Conservation (phyloP, 2,797 vertebrate species). For the Bradypus variegatus region DNA sequence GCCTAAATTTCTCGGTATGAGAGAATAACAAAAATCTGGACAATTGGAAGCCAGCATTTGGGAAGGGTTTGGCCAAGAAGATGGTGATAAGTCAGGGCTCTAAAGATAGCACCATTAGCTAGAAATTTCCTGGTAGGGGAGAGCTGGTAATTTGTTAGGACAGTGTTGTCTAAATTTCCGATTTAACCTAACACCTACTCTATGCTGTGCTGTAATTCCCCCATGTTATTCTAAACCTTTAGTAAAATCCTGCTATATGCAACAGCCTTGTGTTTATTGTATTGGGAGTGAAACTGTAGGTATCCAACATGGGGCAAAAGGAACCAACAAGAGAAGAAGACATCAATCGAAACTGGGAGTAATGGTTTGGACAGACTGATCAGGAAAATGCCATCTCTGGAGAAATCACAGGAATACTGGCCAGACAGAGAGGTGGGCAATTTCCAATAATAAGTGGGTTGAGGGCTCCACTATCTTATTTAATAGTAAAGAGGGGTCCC, state of each 20-base stretch:
- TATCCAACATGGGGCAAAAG: neutral
- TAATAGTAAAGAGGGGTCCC: neutral
- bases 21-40: neutral
- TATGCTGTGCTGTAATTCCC: neutral
- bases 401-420: slow-evolving; percentile 4
- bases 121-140: neutral
- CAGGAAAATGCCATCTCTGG: neutral
- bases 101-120: neutral
- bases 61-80: neutral
- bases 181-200: neutral
- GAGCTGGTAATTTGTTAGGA: neutral
- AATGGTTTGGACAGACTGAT: neutral
- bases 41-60: neutral
- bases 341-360: neutral
- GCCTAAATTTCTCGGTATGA: neutral
- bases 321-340: neutral
- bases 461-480: neutral
- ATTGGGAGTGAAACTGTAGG: neutral
- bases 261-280: neutral
- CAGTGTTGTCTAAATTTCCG: neutral
- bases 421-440: neutral
- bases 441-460: neutral
- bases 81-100: neutral
- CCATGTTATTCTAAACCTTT: neutral
- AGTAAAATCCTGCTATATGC: slow-evolving; percentile 4